phyloP scores from a whole-genome alignment of 2,113 vertebrate species.

The Malurus alboscapulatus region DNA sequence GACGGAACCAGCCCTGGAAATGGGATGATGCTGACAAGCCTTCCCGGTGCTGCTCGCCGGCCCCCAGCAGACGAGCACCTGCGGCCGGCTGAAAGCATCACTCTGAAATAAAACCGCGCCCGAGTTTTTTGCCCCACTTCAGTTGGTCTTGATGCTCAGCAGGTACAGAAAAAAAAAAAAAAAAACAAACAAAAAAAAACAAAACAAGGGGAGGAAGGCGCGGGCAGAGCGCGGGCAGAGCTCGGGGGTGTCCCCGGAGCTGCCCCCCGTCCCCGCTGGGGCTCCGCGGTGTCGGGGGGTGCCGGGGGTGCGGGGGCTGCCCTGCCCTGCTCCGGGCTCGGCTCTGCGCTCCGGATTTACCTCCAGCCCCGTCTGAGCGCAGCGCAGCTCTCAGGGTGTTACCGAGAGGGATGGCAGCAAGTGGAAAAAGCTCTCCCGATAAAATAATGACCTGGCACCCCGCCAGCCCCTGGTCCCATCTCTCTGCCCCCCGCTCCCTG shows the following conservation, averaged over 20 bases:
- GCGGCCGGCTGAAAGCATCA: neutral
- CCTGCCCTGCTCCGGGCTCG: neutral
- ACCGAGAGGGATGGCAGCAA: fast-evolving
- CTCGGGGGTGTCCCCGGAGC: neutral
- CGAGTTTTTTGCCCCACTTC: neutral
- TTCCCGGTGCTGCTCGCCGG: neutral
- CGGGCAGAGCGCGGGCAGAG: neutral
- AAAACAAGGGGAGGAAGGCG: neutral
- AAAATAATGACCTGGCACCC: neutral
- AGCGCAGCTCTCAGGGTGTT: neutral
- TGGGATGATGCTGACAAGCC: neutral
- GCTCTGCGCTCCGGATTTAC: neutral
- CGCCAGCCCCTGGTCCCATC: fast-evolving
- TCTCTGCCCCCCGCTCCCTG: neutral
- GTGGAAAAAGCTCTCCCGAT: neutral
- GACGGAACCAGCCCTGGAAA: slow-evolving; percentile 27
- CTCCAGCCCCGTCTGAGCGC: neutral
- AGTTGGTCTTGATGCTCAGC: neutral
- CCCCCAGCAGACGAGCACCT: neutral
- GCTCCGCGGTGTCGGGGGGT: neutral
- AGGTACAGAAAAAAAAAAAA: neutral
- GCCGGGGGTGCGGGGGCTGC: neutral
- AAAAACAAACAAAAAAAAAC: no score
- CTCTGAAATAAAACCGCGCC: neutral
- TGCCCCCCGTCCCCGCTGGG: fast-evolving